Evolutionary conservation across 2,888 invertebrate genomes (phyloP), one percentile per base, ranked within the genome.

Genomic region (Poecilus cupreus): DNA sequence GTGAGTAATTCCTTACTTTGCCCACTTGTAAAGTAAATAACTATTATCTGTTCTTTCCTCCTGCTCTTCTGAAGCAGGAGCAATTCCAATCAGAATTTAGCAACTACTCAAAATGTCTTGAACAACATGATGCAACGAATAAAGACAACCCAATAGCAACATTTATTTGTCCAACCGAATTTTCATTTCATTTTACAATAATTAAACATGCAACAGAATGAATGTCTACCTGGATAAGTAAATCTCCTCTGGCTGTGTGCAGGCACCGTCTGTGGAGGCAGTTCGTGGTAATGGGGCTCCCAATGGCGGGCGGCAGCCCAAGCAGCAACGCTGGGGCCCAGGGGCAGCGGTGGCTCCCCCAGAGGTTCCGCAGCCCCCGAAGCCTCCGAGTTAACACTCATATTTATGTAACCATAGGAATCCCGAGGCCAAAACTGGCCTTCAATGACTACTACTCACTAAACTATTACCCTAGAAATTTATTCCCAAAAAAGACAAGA

Each of bases 361-460:
- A 60, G 6, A 8, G 51, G 54, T 18, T 18, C 60, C 16, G 22
- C 60, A 39, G n/a, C 57, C 5, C 57, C 57, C 60, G 32, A n/a
- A 18, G n/a, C 74, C 26, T 49, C 75, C 22, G 49, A 16, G 46
- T 64, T 43, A 4, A 81, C 75, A 81, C 81, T 81, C 81, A 81
- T 81, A 39, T 81, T 81, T 74, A 81, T 81, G 49, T 81, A 81
- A 64, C 81, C 81, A 81, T 81, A 81, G 10, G 81, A 75, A 74
- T 81, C 81, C 81, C 81, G 81, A 81, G 81, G 81, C 81, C 81
- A 81, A 32, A 37, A 4, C 43, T 64, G 81, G 81, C 81, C 81
- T 37, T 46, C 81, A 39, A 81, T 81, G 57, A 64, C 72, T 39
- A 18, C 37, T 64, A 75, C 72, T 37, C 10, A 57, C 46, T 16